Percentiles rank a stretch among this genome's conserved stretches.
Conservation (phyloP, 2,797 vertebrate genomes). For the Ficedula albicollis region DNA sequence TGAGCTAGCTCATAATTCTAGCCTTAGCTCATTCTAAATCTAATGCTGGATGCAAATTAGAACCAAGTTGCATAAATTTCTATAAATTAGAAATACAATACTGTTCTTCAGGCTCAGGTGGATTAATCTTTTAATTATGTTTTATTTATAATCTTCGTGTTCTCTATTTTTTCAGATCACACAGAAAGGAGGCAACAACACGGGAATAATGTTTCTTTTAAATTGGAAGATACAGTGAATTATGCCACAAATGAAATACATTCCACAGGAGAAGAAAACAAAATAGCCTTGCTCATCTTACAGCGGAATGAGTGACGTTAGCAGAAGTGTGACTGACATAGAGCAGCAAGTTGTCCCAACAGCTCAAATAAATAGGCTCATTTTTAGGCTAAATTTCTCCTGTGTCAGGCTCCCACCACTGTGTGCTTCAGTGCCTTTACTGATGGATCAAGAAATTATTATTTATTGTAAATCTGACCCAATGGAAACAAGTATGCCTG, state of each 20-base stretch:
- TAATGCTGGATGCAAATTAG: background rate
- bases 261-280: background rate
- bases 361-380: background rate
- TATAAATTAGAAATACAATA: background rate
- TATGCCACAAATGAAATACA: background rate
- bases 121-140: background rate
- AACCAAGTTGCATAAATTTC: background rate
- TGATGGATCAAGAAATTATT: too few relatives aligned
- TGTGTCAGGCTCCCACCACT: background rate
- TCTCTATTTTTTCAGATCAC: background rate
- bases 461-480: background rate
- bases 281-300: background rate
- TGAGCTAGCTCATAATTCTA: background rate
- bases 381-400: background rate
- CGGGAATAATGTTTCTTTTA: background rate
- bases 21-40: background rate
- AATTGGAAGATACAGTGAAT: background rate
- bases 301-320: fast-evolving
- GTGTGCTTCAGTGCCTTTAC: background rate
- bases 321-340: background rate
- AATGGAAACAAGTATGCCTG: background rate
- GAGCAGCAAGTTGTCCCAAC: background rate
- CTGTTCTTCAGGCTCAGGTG: background rate
- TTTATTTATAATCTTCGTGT: background rate
- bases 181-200: background rate